Evolutionary conservation across 92 coral and sea anemone genomes (phyloP), one percentile per base, ranked within the genome.

Genomic region (Metridium senile): DNA sequence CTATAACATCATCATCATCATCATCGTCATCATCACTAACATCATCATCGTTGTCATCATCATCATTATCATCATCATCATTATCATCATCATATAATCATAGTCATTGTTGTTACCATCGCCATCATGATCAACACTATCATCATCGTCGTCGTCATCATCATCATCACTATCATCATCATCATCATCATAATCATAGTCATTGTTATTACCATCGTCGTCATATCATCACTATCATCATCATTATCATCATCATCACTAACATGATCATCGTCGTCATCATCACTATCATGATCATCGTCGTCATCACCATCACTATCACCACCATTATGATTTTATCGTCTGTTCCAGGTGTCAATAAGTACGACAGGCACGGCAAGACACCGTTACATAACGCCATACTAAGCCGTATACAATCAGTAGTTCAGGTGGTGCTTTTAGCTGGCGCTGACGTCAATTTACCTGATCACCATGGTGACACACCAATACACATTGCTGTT

Each of bases 351-450:
- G 90, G 73, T 35, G 79, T 67, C 0, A 70, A 86, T 59, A 68
- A 76, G 29, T 59, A 49, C 26, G 90, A 86, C 57, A 74, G 45
- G 11, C 83, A 84, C 16, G 90, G 90, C 0, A 86, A 86, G 71
- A 80, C 90, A 1, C 86, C 90, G 30, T 75, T 86, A 20, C 90
- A 86, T 53, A 86, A 84, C 9, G 90, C 90, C 43, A 86, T 86
- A 47, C 79, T 81, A 20, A 69, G 86, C n/a, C 83, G 74, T 46
- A 77, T 81, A 64, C 31, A 19, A 58, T 56, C 68, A 0, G 79
- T 81, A 0, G 90, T 86, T 16, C 73, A 81, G 27, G 79, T 68
- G 56, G 61, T 86, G 0, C 64, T 86, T 22, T 79, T 69, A n/a
- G 59, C 74, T 1, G 83, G 83, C 20, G 90, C 86, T 35, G 86